Evolutionary conservation across 1,140 invertebrate species (phyloP).

Genomic region (Scaptodrosophila lebanonensis): DNA sequence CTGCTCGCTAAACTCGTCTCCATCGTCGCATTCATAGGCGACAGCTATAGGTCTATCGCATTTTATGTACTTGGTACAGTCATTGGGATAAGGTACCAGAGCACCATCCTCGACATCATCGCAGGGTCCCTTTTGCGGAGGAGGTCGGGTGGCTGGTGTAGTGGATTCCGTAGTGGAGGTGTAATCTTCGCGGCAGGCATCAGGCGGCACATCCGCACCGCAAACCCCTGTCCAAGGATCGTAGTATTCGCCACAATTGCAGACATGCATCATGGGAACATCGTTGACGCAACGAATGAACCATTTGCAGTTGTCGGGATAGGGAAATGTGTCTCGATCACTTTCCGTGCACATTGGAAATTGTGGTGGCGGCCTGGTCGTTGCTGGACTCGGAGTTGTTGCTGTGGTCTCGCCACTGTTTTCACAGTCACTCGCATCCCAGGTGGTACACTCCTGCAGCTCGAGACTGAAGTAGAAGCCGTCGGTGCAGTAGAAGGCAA

Average conservation of each 20-base stretch:
- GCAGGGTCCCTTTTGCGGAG: slow-evolving; percentile 51
- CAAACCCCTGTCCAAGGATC: slow-evolving; percentile 48
- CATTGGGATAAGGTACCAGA: slow-evolving; percentile 55
- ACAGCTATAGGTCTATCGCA: slow-evolving; percentile 50
- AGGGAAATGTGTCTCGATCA: slow-evolving; percentile 46
- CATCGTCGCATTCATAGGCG: slow-evolving; percentile 40
- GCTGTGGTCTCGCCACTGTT: slow-evolving; percentile 29
- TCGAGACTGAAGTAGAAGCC: slow-evolving; percentile 43
- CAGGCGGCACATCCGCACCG: slow-evolving; percentile 42
- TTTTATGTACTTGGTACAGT: slow-evolving; percentile 60
- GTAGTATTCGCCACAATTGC: slow-evolving; percentile 56
- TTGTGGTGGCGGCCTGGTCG: slow-evolving; percentile 18
- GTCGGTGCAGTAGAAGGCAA: slow-evolving; percentile 53
- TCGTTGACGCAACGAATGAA: slow-evolving; percentile 57
- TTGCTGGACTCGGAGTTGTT: slow-evolving; percentile 26
- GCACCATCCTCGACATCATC: slow-evolving; percentile 31
- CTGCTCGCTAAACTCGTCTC: slow-evolving; percentile 48
- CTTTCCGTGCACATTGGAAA: slow-evolving; percentile 55
- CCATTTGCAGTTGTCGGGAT: slow-evolving; percentile 56
- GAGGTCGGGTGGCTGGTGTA: slow-evolving; percentile 37
- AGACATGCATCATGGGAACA: slow-evolving; percentile 62
- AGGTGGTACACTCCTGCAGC: slow-evolving; percentile 32
- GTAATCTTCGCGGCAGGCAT: slow-evolving; percentile 60
- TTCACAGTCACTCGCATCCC: slow-evolving; percentile 58
- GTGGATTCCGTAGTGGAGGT: slow-evolving; percentile 24